These are phyloP conservation scores for Drosophila neonasuta DNA, from an alignment of 2,888 invertebrate genomes.

Conservation along the genomic window DNA sequence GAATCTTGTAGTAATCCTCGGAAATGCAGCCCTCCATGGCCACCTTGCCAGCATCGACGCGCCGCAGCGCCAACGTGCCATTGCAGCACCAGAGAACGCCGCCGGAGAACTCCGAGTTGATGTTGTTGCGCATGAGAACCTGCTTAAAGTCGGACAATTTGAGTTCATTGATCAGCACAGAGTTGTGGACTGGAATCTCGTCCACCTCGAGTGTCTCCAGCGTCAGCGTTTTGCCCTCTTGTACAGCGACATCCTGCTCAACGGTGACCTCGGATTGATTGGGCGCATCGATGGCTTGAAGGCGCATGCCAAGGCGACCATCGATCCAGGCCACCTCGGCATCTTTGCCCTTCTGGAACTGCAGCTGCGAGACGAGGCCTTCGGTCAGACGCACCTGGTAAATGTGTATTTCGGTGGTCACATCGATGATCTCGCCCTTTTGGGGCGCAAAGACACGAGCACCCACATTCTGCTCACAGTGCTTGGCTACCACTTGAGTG, in stretches of 20 bases:
- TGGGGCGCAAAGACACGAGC: constrained; percentile 92
- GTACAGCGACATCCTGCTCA: constrained; percentile 71
- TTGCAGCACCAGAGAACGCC: constrained; percentile 97
- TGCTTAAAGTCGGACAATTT: constrained; percentile 96
- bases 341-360: constrained; percentile 92
- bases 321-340: constrained; percentile 98
- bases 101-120: constrained; percentile 93
- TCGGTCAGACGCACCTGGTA: constrained; percentile 98
- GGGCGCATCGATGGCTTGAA: constrained; percentile 84
- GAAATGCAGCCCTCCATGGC: constrained; percentile 96
- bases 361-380: constrained; percentile 92
- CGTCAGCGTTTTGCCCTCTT: constrained; percentile 86
- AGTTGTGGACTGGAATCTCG: constrained; percentile 87
- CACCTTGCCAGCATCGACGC: constrained; percentile 95
- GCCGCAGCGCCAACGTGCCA: constrained; percentile 92
- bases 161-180: constrained; percentile 95
- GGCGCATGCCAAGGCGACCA: constrained; percentile 87
- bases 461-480: constrained; percentile 87
- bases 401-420: constrained; percentile 98
- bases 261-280: constrained; percentile 64
- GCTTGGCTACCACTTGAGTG: constrained; percentile 87
- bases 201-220: constrained; percentile 86
- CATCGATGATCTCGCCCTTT: constrained; percentile 92
- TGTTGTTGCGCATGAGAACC: constrained; percentile 88
- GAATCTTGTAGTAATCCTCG: constrained; percentile 96